phyloP scores from a whole-genome alignment of 2,113 vertebrate species.

The Polyodon spathula region DNA sequence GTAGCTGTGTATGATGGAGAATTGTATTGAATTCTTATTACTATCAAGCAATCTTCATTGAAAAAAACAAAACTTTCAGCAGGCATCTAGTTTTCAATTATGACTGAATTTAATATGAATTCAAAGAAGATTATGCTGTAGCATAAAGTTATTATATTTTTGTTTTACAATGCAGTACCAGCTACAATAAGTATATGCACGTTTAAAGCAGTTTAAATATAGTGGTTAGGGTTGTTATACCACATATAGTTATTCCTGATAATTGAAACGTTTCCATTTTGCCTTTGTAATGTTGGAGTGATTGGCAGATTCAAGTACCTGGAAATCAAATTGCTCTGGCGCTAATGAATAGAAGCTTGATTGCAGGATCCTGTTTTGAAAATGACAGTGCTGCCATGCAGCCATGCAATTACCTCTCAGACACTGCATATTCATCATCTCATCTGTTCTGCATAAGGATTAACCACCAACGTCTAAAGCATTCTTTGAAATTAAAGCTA shows the following conservation, averaged over 20 bases:
- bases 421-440: constrained; percentile 99
- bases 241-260: constrained; percentile 54
- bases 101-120: constrained; percentile 53
- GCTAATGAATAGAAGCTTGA: constrained; percentile 99
- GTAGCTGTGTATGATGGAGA: constrained; percentile 15
- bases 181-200: constrained; percentile 50
- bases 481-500: constrained; percentile 76
- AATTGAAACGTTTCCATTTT: constrained; percentile 81
- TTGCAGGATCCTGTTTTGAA: constrained; percentile 99
- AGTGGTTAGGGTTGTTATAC: constrained; percentile 64
- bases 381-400: constrained; percentile 96
- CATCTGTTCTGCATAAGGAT: constrained; percentile 91
- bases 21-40: constrained; percentile 31
- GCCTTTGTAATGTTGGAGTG: constrained; percentile 66
- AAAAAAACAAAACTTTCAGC: constrained; percentile 25
- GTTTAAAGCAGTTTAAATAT: constrained; percentile 56
- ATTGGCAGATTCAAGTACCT: constrained; percentile 97
- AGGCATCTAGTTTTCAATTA: constrained; percentile 46
- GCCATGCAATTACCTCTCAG: constrained; percentile 97
- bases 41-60: constrained; percentile 32
- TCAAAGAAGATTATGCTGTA: constrained; percentile 52
- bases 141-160: constrained; percentile 48
- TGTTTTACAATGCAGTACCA: constrained; percentile 50
- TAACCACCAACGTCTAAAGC: constrained; percentile 76
- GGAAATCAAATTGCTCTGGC: constrained; percentile 96